Evolutionary conservation across 2,113 vertebrate genomes (phyloP), one percentile per base, ranked within the genome.

Genomic region (Bufo gargarizans): DNA sequence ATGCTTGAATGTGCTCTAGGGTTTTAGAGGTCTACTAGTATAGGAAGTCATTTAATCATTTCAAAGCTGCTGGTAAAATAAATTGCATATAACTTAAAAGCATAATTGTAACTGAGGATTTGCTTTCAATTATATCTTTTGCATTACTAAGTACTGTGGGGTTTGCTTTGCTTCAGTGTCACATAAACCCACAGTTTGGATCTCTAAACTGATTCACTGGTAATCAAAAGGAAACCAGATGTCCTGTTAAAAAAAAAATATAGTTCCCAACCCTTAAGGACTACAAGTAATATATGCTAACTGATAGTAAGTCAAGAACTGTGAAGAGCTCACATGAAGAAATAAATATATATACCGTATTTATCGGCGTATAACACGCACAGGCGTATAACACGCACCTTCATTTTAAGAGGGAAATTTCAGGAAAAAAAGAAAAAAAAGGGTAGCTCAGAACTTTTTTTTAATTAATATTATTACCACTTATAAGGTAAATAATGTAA

Each of bases 21-120:
- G 72, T 43, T 88, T 78, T 84, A 77, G 82, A 84, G 81, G 87
- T 84, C 81, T 88, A 88, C 81, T 84, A 84, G 81, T 69, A 67
- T 88, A 88, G 87, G 87, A 88, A 88, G 87, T 88, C 82, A 84
- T 88, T 88, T 88, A 84, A 88, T 88, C 82, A 88, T 84, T 84
- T 88, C 81, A 78, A 84, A 88, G 87, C 87, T 88, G 82, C 79
- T 78, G 82, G 58, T 88, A 77, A 88, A 88, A 88, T 88, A 88
- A 84, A 84, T 84, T 77, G 87, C 72, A 84, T 84, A 58, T 59
- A 88, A 88, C 87, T 84, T 84, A 78, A 88, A 88, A 88, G 87
- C 82, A 7, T 84, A 88, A 88, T 88, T 84, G 87, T 84, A 88
- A 88, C 87, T 84, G 81, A 84, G 82, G 87, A 88, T 88, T 88